Evolutionary conservation across 1,140 invertebrate genomes (phyloP).

Genomic region (Steinernema khuongi): DNA sequence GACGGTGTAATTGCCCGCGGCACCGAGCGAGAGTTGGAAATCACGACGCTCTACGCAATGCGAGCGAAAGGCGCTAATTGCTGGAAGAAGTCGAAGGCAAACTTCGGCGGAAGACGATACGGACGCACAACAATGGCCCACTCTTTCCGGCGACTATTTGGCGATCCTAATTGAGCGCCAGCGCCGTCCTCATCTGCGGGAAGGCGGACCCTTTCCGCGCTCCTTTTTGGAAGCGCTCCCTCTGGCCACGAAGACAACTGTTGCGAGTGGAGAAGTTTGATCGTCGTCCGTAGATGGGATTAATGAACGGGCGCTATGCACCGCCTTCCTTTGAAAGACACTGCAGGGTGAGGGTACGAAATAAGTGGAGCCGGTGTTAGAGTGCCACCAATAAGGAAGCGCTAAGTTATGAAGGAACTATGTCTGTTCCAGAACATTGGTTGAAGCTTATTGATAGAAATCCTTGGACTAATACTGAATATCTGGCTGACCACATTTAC

Average conservation of each 20-base stretch:
- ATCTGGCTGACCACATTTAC: no score
- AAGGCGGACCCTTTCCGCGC: background rate
- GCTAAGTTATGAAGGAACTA: no score
- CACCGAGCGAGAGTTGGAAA: no score
- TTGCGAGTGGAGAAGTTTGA: conserved; percentile 1
- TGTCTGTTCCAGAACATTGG: no score
- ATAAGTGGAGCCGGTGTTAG: background rate
- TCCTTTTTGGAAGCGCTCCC: background rate
- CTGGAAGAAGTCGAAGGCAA: background rate
- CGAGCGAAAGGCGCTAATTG: background rate
- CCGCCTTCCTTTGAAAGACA: background rate
- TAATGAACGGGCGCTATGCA: background rate
- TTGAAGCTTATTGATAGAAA: no score
- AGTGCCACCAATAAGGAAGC: no score
- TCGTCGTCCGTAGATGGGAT: conserved; percentile 4
- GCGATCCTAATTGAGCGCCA: conserved; percentile 8
- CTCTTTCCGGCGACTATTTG: background rate
- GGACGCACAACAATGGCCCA: conserved; percentile 2
- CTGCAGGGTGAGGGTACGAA: background rate
- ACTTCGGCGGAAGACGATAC: background rate
- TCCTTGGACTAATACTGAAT: no score
- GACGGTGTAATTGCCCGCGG: background rate
- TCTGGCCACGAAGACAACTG: background rate
- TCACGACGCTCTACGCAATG: background rate
- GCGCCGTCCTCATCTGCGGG: background rate